A percentile compares a stretch with the other conserved stretches of the same genome.
phyloP scores from a whole-genome alignment of 2,888 invertebrate species.

The Elegia similella region DNA sequence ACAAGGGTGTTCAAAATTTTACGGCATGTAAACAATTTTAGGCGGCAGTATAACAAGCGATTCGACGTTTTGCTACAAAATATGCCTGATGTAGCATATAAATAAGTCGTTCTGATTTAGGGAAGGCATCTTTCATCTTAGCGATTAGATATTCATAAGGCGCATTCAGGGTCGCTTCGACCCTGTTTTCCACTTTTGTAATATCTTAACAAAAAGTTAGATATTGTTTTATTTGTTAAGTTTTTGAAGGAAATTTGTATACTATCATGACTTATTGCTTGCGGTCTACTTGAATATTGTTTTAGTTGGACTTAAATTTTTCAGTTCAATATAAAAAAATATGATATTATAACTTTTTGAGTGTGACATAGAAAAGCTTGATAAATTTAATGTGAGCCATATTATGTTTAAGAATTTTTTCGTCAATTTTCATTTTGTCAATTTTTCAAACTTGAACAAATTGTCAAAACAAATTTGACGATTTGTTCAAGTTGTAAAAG shows the following conservation, averaged over 20 bases:
- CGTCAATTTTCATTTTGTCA: too few relatives aligned
- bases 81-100: conserved; percentile 49
- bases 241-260: conserved; percentile 24
- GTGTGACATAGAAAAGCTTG: too few relatives aligned
- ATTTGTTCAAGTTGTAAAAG: too few relatives aligned
- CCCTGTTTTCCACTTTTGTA: conserved; percentile 41
- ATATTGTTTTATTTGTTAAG: conserved; percentile 23
- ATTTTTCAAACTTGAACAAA: too few relatives aligned
- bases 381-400: too few relatives aligned
- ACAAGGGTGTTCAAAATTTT: conserved; percentile 12
- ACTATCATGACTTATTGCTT: background rate
- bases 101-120: conserved; percentile 66
- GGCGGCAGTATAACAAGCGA: conserved; percentile 3
- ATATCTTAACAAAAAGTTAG: conserved; percentile 61
- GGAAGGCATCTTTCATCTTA: conserved; percentile 66
- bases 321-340: background rate
- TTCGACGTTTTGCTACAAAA: conserved; percentile 32
- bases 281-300: background rate
- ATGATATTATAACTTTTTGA: background rate
- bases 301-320: background rate
- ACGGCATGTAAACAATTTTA: conserved; percentile 20
- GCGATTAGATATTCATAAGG: conserved; percentile 73
- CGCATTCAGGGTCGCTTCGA: conserved; percentile 42
- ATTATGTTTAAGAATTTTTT: too few relatives aligned
- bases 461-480: too few relatives aligned